Conservation (phyloP, 2,888 invertebrate species). For the Thelaira solivaga region DNA sequence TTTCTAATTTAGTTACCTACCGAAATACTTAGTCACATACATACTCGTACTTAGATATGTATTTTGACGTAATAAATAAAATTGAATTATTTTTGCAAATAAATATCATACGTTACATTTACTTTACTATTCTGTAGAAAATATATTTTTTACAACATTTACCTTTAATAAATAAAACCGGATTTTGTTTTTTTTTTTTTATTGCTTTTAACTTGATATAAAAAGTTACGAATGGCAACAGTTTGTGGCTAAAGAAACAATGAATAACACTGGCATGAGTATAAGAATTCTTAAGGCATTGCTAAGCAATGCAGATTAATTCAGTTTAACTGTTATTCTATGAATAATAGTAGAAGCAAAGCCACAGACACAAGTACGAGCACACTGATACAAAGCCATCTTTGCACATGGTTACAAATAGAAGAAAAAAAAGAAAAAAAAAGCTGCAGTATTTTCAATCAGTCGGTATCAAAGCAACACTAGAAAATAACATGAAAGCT, state of each 20-base stretch:
- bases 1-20: too few species aligned
- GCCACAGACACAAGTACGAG: background rate
- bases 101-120: slow-evolving; percentile 32
- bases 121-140: slow-evolving; percentile 7
- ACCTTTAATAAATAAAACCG: slow-evolving; percentile 42
- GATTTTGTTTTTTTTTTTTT: slow-evolving; percentile 42
- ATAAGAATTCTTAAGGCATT: slow-evolving; percentile 56
- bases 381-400: background rate
- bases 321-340: slow-evolving; percentile 48
- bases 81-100: too few species aligned
- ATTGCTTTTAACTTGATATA: slow-evolving; percentile 15
- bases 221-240: slow-evolving; percentile 1
- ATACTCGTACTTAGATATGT: background rate
- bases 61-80: background rate
- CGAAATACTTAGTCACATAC: too few species aligned
- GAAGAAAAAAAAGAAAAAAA: too few species aligned
- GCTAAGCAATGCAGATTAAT: slow-evolving; percentile 56
- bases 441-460: slow-evolving; percentile 1
- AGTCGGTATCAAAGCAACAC: background rate
- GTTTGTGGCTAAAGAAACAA: background rate
- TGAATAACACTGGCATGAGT: background rate
- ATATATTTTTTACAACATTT: slow-evolving; percentile 34
- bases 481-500: slow-evolving; percentile 29
- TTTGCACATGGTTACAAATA: too few species aligned
- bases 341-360: slow-evolving; percentile 32